phyloP scores from a whole-genome alignment of 2,113 vertebrate species.

The Turnix velox region DNA sequence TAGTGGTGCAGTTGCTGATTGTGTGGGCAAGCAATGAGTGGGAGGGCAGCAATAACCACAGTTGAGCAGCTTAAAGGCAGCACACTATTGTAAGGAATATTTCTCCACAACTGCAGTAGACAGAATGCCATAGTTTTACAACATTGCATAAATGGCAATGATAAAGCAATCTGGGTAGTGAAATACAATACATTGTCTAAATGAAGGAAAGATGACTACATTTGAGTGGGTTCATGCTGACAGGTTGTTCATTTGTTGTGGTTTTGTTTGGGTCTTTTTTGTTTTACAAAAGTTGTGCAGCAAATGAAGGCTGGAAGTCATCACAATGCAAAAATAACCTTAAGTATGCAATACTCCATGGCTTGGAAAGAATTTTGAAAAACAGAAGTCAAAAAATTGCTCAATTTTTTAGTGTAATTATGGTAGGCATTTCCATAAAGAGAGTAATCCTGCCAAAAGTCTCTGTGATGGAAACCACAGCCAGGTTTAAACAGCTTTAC shows the following conservation, averaged over 20 bases:
- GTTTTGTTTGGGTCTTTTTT: neutral
- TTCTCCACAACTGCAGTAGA: neutral
- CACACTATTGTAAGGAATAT: neutral
- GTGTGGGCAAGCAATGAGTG: neutral
- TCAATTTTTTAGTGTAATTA: constrained; percentile 1
- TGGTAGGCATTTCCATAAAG: neutral
- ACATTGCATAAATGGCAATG: neutral
- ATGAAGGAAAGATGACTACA: neutral
- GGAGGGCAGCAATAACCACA: neutral
- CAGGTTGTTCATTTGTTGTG: neutral
- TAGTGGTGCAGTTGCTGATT: neutral
- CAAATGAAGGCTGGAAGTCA: constrained; percentile 27
- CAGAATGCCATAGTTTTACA: neutral
- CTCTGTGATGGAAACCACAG: neutral
- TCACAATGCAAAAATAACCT: constrained; percentile 41
- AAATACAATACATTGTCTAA: neutral
- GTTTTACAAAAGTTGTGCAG: neutral
- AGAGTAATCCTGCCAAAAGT: neutral
- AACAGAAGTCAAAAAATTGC: neutral
- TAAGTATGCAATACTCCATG: neutral
- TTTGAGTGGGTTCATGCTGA: neutral
- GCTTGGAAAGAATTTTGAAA: constrained; percentile 19
- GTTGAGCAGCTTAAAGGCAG: neutral
- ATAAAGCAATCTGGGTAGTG: neutral
- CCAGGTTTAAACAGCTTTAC: neutral